phyloP scores from a whole-genome alignment of 1,140 invertebrate species.

The Megathymus violae region DNA sequence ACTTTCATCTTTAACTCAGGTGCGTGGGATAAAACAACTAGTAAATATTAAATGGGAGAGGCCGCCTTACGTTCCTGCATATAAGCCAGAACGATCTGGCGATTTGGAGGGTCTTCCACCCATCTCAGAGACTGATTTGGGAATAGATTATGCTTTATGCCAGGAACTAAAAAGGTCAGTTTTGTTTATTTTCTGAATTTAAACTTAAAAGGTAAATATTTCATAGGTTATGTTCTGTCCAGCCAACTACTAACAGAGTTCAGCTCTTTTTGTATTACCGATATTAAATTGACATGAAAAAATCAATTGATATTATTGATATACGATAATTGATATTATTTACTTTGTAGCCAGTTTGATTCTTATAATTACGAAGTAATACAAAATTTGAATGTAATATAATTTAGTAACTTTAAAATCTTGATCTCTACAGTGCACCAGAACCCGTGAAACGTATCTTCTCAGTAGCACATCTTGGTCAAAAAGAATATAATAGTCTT shows the following conservation, averaged over 20 bases:
- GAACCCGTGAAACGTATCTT: constrained; percentile 86
- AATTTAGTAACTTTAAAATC: too few relatives aligned
- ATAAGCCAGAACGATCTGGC: constrained; percentile 84
- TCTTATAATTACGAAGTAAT: too few relatives aligned
- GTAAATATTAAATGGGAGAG: constrained; percentile 86
- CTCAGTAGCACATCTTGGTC: constrained; percentile 84
- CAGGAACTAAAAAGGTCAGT: constrained; percentile 83
- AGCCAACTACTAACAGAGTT: too few relatives aligned
- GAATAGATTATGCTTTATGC: constrained; percentile 72
- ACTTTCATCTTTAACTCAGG: constrained; percentile 52
- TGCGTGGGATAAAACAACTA: constrained; percentile 64
- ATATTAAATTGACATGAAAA: too few relatives aligned
- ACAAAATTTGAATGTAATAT: too few relatives aligned
- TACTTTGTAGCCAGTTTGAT: too few relatives aligned
- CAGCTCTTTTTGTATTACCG: too few relatives aligned
- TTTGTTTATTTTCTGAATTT: too few relatives aligned
- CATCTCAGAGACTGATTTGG: constrained; percentile 64
- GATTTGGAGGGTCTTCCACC: constrained; percentile 81
- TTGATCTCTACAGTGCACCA: constrained; percentile 79
- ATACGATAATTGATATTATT: too few relatives aligned
- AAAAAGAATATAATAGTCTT: constrained; percentile 71
- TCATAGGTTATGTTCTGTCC: too few relatives aligned
- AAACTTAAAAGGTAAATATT: too few relatives aligned
- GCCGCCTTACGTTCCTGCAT: constrained; percentile 84
- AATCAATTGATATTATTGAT: too few relatives aligned